phyloP scores from a whole-genome alignment of 2,113 vertebrate species.

The Psephotus haematonotus region DNA sequence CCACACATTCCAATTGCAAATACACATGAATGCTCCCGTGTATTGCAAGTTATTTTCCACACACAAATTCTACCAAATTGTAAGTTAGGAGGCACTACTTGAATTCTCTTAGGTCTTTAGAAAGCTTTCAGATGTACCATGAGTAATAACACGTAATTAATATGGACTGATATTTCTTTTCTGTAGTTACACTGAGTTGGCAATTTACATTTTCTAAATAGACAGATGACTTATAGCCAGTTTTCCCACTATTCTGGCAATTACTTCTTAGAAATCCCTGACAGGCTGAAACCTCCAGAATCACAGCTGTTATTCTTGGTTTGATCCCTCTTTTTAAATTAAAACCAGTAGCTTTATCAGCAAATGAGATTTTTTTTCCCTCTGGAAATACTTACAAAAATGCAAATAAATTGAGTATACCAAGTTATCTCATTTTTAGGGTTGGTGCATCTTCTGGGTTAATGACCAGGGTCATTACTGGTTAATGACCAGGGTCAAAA shows the following conservation, averaged over 20 bases:
- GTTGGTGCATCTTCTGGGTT: slow-evolving; percentile 27
- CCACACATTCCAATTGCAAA: slow-evolving; percentile 27
- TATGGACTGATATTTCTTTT: slow-evolving; percentile 47
- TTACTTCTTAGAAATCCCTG: slow-evolving; percentile 61
- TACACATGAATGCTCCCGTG: slow-evolving; percentile 11
- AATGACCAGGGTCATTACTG: not conserved
- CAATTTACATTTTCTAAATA: slow-evolving; percentile 63
- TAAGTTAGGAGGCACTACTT: slow-evolving; percentile 53
- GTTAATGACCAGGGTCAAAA: not conserved
- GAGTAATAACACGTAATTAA: slow-evolving; percentile 51
- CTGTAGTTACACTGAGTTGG: slow-evolving; percentile 30
- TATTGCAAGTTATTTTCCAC: slow-evolving; percentile 57
- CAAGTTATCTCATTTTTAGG: not conserved
- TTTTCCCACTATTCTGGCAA: slow-evolving; percentile 55
- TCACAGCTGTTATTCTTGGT: slow-evolving; percentile 57
- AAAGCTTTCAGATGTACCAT: slow-evolving; percentile 61
- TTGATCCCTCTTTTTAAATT: slow-evolving; percentile 57
- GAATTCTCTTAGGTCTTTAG: slow-evolving; percentile 63
- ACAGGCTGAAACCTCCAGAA: slow-evolving; percentile 51
- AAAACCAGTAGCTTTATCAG: slow-evolving; percentile 54
- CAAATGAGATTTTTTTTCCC: slow-evolving; percentile 23
- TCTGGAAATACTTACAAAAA: slow-evolving; percentile 51
- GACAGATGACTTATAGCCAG: slow-evolving; percentile 45
- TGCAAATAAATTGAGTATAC: slow-evolving; percentile 44
- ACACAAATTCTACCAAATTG: slow-evolving; percentile 47